Base-by-base conservation (phyloP, 2,797 vertebrate genomes). In the Diglossa cyanea region DNA sequence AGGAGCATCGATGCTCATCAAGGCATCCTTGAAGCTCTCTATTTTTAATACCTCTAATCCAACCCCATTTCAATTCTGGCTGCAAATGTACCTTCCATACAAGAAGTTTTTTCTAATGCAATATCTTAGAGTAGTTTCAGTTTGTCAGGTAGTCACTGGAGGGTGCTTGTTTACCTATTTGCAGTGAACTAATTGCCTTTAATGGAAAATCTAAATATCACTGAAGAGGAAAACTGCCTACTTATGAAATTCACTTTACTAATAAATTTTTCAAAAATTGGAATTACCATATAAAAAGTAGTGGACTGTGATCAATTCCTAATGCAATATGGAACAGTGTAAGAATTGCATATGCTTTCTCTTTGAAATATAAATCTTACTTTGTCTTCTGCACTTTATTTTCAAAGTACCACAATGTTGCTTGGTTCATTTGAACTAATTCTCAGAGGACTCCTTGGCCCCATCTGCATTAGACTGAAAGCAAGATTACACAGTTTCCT, bases 141-240 rank as follows among this genome's bases (percentile, higher is more conserved):
- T 77, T 92, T 86, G 93, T 83, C 88, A 94, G 97, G 90, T 97
- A 77, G 89, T 89, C 95, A 96, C 92, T 93, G 82, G 92, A 97
- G 95, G 94, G 77, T 94, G 93, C 60, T 95, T 96, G 77, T 87
- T 96, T 96, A 97, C 85, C 90, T 95, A 94, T 95, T 95, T 94
- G 92, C 72, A 93, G 45, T 74, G 95, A 94, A 95, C 90, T 97
- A 97, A 97, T 97, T 96, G 96, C 93, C 94, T 96, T 78, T 97
- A 97, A 97, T 97, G 96, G 96, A 95, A 95, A 93, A 88, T 91
- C 85, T 78, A 96, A 97, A 96, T 72, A 95, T 88, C 53, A 90
- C 26, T 9, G 2, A 92, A 86, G 81, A 94, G n/a, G 71, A 95
- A 78, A 81, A 51, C 28, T 90, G 93, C 86, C 93, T 95, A 6